Base-by-base conservation (phyloP, 2,797 vertebrate species). In the Oceanodroma leucorhoa region DNA sequence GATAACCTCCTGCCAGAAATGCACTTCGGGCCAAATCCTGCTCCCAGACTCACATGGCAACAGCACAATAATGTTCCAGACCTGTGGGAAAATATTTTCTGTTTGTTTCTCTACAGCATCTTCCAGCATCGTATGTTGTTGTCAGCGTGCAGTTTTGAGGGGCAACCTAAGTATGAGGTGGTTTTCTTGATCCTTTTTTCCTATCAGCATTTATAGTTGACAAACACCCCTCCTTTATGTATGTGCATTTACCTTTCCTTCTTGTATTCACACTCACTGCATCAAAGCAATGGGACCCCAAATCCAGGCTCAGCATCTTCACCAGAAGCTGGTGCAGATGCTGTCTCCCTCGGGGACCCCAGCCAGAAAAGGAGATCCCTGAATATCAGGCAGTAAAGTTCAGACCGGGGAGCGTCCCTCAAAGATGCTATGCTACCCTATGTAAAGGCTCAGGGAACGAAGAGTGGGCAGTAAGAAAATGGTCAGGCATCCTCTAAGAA, bases 381-480 rank as follows among this genome's bases (percentile, higher is more conserved):
- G 60, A 85, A 27, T 50, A 43, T 21, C 67, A 40, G 62, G 40
- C 69, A 83, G 19, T 17, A 54, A 62, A 29, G 11, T 11, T 11
- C 36, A 73, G 55, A 32, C 23, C 3, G 2, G 14, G 30, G 32
- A 87, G 5, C 7, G 9, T 51, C 50, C 32, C 24, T 86, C 30
- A 34, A 57, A 87, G 70, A 26, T 54, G 46, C 9, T 65, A 4
- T 32, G 27, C 15, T 76, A 29, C 32, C 22, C 66, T 46, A 61
- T 0, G 0, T 46, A 48, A 86, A 83, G 48, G 43, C 2, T 3
- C 16, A n/a, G 21, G 9, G 24, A 60, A 77, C 3, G 2, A 55
- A 53, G 19, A 80, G 6, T 7, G 36, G 19, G 22, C 30, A 79
- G 17, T 19, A 51, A 30, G 12, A 43, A 69, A 87, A 82, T 14